Conservation (phyloP, 2,888 invertebrate species). For the Schizotus pectinicornis region DNA sequence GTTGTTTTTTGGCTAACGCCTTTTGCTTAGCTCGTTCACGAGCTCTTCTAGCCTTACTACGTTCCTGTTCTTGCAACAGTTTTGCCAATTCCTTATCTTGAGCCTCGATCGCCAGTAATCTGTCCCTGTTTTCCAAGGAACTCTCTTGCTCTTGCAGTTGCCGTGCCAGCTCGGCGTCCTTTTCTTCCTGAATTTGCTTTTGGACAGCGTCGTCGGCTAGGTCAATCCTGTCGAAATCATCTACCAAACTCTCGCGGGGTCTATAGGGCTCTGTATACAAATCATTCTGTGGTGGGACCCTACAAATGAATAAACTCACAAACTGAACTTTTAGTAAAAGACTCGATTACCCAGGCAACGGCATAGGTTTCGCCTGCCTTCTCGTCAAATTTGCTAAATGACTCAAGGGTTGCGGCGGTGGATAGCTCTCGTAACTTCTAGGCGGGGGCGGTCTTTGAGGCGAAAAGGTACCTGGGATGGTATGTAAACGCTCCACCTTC, state of each 20-base stretch:
- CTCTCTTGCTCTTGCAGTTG: conserved; percentile 79
- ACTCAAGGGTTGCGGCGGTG: conserved; percentile 45
- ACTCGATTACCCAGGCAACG: conserved; percentile 41
- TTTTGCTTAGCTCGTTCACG: conserved; percentile 73
- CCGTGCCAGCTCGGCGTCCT: conserved; percentile 77
- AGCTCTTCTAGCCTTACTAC: conserved; percentile 72
- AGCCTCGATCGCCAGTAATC: conserved; percentile 76
- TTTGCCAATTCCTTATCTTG: conserved; percentile 81
- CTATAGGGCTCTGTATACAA: conserved; percentile 54
- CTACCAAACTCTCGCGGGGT: conserved; percentile 33
- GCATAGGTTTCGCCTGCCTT: conserved; percentile 54
- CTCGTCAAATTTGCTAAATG: conserved; percentile 49
- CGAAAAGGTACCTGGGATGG: neutral
- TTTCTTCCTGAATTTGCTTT: conserved; percentile 72
- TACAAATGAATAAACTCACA: too few relatives aligned
- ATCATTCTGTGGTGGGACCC: conserved; percentile 34
- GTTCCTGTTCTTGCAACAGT: conserved; percentile 77
- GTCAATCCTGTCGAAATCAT: conserved; percentile 51
- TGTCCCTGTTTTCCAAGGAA: conserved; percentile 62
- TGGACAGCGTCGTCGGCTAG: conserved; percentile 61
- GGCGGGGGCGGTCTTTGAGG: conserved; percentile 43
- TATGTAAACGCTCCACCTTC: conserved; percentile 17
- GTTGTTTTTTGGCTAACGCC: conserved; percentile 62
- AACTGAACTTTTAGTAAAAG: too few relatives aligned
- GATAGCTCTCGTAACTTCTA: conserved; percentile 5